These are phyloP conservation scores for Aculops lycopersici DNA, from an alignment of 1,140 invertebrate genomes.

Conservation along the genomic window DNA sequence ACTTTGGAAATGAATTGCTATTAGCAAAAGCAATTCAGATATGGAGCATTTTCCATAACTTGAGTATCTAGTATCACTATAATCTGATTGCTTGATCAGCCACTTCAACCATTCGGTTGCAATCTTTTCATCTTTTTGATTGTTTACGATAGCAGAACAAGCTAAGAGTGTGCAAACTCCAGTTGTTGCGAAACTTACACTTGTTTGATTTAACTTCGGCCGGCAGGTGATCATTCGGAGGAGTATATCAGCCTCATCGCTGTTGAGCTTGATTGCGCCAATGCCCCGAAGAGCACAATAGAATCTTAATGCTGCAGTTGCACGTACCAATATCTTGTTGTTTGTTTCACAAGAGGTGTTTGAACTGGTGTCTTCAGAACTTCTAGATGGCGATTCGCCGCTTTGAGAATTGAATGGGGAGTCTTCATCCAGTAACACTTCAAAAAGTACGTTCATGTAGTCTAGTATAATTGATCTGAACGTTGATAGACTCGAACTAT, in stretches of 20 bases:
- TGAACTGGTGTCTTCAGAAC: too few species aligned
- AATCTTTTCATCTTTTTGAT: constrained; percentile 43
- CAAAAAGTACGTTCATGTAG: too few species aligned
- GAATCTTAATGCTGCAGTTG: constrained; percentile 39
- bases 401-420: too few species aligned
- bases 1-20: constrained; percentile 86
- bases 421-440: too few species aligned
- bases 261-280: constrained; percentile 65
- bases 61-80: constrained; percentile 29
- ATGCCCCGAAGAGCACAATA: constrained; percentile 72
- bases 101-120: constrained; percentile 80
- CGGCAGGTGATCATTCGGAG: constrained; percentile 54
- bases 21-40: constrained; percentile 75
- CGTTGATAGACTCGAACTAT: too few species aligned
- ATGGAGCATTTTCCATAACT: constrained; percentile 21
- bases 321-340: too few species aligned
- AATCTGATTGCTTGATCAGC: constrained; percentile 58
- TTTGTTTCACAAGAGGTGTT: too few species aligned
- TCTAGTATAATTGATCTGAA: too few species aligned
- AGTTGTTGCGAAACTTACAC: constrained; percentile 63
- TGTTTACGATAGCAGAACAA: constrained; percentile 48
- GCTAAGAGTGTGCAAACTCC: constrained; percentile 76
- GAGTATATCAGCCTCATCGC: constrained; percentile 55
- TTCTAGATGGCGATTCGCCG: too few species aligned
- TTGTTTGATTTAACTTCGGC: constrained; percentile 54